These are phyloP conservation scores for Eupithecia insigniata DNA, from an alignment of 2,888 invertebrate genomes.

Conservation along the genomic window DNA sequence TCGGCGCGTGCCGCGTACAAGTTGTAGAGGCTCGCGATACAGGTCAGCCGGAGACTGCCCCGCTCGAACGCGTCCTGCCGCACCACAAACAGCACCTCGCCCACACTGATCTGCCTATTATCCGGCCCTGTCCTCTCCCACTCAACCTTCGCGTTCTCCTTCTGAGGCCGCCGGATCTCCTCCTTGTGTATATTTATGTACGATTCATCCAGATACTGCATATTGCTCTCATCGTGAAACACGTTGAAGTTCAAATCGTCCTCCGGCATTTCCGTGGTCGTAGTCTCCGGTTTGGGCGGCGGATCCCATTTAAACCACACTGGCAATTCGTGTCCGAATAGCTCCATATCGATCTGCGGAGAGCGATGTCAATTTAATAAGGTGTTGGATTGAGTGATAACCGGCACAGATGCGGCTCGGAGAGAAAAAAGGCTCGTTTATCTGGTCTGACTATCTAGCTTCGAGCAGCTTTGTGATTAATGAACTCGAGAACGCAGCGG, in stretches of 20 bases:
- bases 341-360: slow-evolving; percentile 75
- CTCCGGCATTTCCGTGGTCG: slow-evolving; percentile 72
- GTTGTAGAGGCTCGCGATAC: slow-evolving; percentile 88
- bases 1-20: slow-evolving; percentile 86
- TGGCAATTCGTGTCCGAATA: slow-evolving; percentile 71
- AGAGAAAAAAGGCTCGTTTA: slow-evolving; percentile 61
- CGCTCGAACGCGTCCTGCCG: slow-evolving; percentile 86
- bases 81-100: slow-evolving; percentile 85
- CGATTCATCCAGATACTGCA: slow-evolving; percentile 78
- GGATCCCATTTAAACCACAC: slow-evolving; percentile 81
- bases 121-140: slow-evolving; percentile 76
- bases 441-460: slow-evolving; percentile 68
- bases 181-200: slow-evolving; percentile 79
- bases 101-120: slow-evolving; percentile 72
- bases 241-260: slow-evolving; percentile 75
- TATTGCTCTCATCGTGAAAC: slow-evolving; percentile 76
- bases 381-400: slow-evolving; percentile 38
- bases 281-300: slow-evolving; percentile 71
- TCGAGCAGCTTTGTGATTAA: slow-evolving; percentile 77
- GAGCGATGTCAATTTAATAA: slow-evolving; percentile 43
- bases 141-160: slow-evolving; percentile 67
- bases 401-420: slow-evolving; percentile 42
- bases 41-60: slow-evolving; percentile 86
- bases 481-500: slow-evolving; percentile 69
- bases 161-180: slow-evolving; percentile 74